Evolutionary conservation across 2,888 invertebrate genomes (phyloP), one percentile per base, ranked within the genome.

Genomic region (Agriopis marginaria): DNA sequence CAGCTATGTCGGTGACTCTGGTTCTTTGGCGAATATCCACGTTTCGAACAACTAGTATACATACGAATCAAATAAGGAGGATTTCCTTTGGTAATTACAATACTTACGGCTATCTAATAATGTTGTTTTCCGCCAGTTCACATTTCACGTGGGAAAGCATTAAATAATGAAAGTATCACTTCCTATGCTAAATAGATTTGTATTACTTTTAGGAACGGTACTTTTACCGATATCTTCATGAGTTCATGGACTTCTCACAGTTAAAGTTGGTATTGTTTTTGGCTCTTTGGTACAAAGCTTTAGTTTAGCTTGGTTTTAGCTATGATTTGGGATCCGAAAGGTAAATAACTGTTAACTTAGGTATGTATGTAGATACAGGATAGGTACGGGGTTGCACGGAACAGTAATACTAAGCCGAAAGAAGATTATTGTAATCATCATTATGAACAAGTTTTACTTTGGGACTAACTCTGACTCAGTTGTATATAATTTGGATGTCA

Each of bases 151-250:
- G 69, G 56, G 69, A 69, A 69, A 64, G 39, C 14, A 44, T 64
- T 64, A 60, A 67, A 60, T 62, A 65, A 64, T 55, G 64, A 40
- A 51, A 17, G 50, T 61, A 51, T 61, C 56, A 68, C 59, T 65
- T 65, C 61, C 56, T 69, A 56, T 54, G 47, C 40, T 60, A 58
- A 68, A 62, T 68, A 67, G 62, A 60, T 44, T 67, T 8, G 60
- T 69, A 64, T 42, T 69, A 65, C 69, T 56, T 65, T 65, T 40
- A 51, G 7, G 23, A 61, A 64, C 68, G 68, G 68, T 68, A 64
- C 32, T 61, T 63, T 60, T 64, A 64, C 68, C 68, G 68, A 69
- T 69, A 69, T 61, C 44, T 63, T 58, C 63, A 51, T 14, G 49
- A 59, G 59, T 40, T 50, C 58, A 63, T 53, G 59, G 42, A 53